Percentiles rank a stretch among this genome's conserved stretches.
Evolutionary conservation across 2,888 invertebrate species (phyloP).

Genomic region (Ischnura elegans): DNA sequence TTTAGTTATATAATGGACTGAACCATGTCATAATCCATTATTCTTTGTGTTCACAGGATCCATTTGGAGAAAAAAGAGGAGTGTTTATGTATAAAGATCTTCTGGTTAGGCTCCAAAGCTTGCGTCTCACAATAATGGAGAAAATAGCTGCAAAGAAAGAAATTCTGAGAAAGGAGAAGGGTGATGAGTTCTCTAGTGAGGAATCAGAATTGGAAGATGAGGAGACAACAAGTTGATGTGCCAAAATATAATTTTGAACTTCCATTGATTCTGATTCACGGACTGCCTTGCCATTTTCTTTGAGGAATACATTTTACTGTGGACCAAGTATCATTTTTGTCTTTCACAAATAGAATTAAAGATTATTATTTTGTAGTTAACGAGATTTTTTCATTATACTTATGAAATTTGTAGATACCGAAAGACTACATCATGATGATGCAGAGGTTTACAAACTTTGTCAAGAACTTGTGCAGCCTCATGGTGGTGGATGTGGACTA

Average conservation of each 20-base stretch:
- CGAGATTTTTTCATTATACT: too few species aligned
- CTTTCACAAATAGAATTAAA: slow-evolving; percentile 1
- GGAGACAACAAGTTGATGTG: slow-evolving; percentile 46
- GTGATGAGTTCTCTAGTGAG: slow-evolving; percentile 40
- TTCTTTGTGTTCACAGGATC: slow-evolving; percentile 73
- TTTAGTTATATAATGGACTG: too few species aligned
- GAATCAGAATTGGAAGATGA: slow-evolving; percentile 45
- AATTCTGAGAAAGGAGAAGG: background rate
- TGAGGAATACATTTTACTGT: slow-evolving; percentile 35
- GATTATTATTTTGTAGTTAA: background rate
- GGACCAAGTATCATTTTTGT: slow-evolving; percentile 50
- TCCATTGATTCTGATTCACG: slow-evolving; percentile 29
- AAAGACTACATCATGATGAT: too few species aligned
- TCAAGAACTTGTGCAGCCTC: too few species aligned
- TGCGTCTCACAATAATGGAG: slow-evolving; percentile 69
- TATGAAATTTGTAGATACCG: too few species aligned
- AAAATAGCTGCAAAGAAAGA: slow-evolving; percentile 17
- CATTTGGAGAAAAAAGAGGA: slow-evolving; percentile 74
- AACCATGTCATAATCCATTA: background rate
- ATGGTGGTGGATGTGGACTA: too few species aligned
- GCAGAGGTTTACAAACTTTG: too few species aligned
- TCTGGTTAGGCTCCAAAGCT: slow-evolving; percentile 72
- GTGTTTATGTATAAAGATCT: slow-evolving; percentile 74
- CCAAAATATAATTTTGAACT: background rate
- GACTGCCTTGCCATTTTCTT: slow-evolving; percentile 43